A percentile compares a stretch with the other conserved stretches of the same genome.
Evolutionary conservation across 2,797 vertebrate species (phyloP).

Genomic region (Silurus lanzhouensis): DNA sequence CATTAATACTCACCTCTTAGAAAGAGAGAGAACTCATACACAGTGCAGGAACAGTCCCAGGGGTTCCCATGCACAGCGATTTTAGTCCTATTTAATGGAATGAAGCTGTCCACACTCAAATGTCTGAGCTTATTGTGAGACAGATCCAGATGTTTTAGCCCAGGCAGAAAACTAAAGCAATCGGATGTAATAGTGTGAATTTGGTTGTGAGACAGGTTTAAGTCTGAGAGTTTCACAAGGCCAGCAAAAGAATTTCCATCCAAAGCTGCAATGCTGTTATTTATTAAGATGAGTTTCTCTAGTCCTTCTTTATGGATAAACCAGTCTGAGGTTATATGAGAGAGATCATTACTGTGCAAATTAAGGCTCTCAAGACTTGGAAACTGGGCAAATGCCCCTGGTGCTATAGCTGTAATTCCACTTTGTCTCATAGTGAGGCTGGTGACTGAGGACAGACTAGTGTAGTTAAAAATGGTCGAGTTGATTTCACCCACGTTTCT

Average conservation of each 20-base stretch:
- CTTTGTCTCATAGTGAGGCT: conserved; percentile 61
- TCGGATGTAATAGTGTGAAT: conserved; percentile 57
- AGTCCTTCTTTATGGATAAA: conserved; percentile 62
- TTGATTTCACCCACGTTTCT: conserved; percentile 63
- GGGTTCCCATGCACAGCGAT: conserved; percentile 70
- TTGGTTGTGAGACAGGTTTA: conserved; percentile 65
- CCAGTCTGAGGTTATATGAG: conserved; percentile 63
- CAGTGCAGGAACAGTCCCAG: conserved; percentile 73
- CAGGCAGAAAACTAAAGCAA: conserved; percentile 59
- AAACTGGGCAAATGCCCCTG: conserved; percentile 66
- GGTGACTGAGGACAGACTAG: conserved; percentile 65
- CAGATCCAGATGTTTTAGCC: conserved; percentile 69
- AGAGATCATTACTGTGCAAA: conserved; percentile 65
- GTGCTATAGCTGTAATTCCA: conserved; percentile 60
- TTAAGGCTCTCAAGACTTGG: conserved; percentile 63
- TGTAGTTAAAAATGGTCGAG: conserved; percentile 64
- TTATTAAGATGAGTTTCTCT: conserved; percentile 56
- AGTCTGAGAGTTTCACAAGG: conserved; percentile 56
- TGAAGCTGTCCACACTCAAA: conserved; percentile 51
- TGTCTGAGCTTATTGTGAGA: conserved; percentile 69
- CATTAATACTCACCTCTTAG: conserved; percentile 43
- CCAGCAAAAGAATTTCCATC: conserved; percentile 42
- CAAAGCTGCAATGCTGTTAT: conserved; percentile 63
- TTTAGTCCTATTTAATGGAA: conserved; percentile 47
- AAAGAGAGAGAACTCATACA: conserved; percentile 33